Evolutionary conservation across 2,888 invertebrate species (phyloP), one percentile per base, ranked within the genome.

Genomic region (Coelinius sp.): DNA sequence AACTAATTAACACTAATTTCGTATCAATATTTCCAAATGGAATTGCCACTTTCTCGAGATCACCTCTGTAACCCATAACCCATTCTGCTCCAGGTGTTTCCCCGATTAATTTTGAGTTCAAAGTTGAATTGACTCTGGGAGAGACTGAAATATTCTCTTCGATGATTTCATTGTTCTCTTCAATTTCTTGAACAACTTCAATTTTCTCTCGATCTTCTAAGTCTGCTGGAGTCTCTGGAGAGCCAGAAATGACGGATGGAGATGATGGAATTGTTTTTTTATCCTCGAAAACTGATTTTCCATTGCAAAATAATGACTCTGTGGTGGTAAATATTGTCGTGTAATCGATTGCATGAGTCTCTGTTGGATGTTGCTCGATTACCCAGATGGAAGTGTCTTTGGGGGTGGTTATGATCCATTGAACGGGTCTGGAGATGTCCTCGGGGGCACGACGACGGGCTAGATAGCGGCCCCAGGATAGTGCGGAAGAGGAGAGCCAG

Each of bases 341-440:
- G 68, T 93, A 88, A 85, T 96, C 95, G n/a, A 89, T 90, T 2
- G 90, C 90, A 75, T 90, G 90, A 0, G 92, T 90, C n/a, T 90
- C 86, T 0, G 92, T 91, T 0, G 94, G 93, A 31, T 93, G 88
- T 82, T 97, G 97, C 85, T 97, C 97, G 1, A 94, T 89, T 46
- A 97, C 90, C 90, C 93, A 93, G 7, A 93, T 85, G 0, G 90
- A 80, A 8, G 88, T 88, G 27, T 84, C 81, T 44, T 80, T 79
- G 1, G 86, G 93, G 85, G 96, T 94, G 0, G 95, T 90, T 4
- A 94, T 90, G 79, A 96, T 91, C 97, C 97, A 97, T 84, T 97
- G 96, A 5, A 73, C 35, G 83, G 95, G 95, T 85, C 94, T 94
- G 0, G 75, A 72, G 73, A 14, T 59, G 5, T 53, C 56, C 20